Percentiles rank a stretch among this genome's conserved stretches.
Conservation (phyloP, 2,113 vertebrate species). For the Paraplagusia blochii region DNA sequence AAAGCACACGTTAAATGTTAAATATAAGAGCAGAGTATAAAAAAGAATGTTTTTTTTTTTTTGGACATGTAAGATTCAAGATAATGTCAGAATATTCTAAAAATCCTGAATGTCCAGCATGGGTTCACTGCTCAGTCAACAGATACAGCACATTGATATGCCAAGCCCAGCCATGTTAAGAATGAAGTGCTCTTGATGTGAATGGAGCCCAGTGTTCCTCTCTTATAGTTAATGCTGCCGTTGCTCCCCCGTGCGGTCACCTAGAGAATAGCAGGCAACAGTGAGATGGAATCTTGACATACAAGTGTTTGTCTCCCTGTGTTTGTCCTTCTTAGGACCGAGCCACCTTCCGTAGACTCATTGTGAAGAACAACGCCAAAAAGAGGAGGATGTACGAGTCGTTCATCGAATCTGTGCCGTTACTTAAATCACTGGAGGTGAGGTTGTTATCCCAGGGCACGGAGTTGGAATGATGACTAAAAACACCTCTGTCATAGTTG, state of each 20-base stretch:
- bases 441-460: conserved; percentile 22
- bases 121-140: not conserved
- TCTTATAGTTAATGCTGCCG: not conserved
- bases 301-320: conserved; percentile 13
- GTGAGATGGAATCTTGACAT: not conserved
- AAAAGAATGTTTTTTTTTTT: no score
- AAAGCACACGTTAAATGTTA: not conserved
- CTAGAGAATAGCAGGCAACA: not conserved
- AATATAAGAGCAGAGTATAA: not conserved
- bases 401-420: conserved; percentile 95
- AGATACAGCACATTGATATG: not conserved
- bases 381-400: conserved; percentile 92
- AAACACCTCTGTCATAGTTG: no score
- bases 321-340: conserved; percentile 79
- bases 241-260: conserved; percentile 53
- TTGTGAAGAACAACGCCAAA: conserved; percentile 95
- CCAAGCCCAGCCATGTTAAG: conserved; percentile 38
- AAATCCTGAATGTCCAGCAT: not conserved
- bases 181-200: conserved; percentile 53
- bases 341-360: conserved; percentile 95
- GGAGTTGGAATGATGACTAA: no score
- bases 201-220: conserved; percentile 40
- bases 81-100: no score
- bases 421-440: conserved; percentile 97
- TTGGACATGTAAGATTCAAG: no score